Conservation (phyloP, 2,113 vertebrate species). For the Labeo catla region DNA sequence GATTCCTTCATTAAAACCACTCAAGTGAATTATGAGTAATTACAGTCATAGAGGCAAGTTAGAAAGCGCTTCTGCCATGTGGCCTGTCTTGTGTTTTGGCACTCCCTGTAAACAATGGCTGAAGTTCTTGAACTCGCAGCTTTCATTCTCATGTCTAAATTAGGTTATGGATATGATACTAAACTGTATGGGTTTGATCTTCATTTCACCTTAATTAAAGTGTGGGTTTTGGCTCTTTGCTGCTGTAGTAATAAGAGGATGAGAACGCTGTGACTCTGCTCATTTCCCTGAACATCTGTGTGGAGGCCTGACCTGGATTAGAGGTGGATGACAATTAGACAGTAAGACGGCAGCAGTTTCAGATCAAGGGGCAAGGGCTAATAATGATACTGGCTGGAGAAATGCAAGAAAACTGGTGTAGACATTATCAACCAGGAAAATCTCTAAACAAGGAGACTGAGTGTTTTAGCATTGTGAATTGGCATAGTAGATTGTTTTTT, state of each 20-base stretch:
- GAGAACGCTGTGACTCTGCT: conserved; percentile 29
- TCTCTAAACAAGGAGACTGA: background rate
- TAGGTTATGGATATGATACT: background rate
- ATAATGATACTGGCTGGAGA: background rate
- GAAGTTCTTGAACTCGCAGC: conserved; percentile 34
- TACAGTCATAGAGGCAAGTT: conserved; percentile 43
- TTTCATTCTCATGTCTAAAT: conserved; percentile 8
- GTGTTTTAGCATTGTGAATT: background rate
- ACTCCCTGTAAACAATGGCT: conserved; percentile 41
- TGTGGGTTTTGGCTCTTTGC: conserved; percentile 42
- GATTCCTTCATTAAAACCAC: conserved; percentile 59
- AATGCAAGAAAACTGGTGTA: background rate
- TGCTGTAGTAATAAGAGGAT: conserved; percentile 46
- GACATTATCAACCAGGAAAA: background rate
- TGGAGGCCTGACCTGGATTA: conserved; percentile 24
- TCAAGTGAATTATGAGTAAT: conserved; percentile 58
- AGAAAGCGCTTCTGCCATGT: conserved; percentile 27
- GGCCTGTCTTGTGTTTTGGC: conserved; percentile 30
- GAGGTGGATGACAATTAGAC: conserved; percentile 33
- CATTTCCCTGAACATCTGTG: conserved; percentile 23
- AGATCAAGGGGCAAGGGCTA: background rate
- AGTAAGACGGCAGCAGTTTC: conserved; percentile 4
- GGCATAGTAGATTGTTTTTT: background rate
- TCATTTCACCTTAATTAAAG: conserved; percentile 57
- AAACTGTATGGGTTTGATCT: conserved; percentile 42